Conservation (phyloP, 2,797 vertebrate genomes). For the Alfaro cultratus region DNA sequence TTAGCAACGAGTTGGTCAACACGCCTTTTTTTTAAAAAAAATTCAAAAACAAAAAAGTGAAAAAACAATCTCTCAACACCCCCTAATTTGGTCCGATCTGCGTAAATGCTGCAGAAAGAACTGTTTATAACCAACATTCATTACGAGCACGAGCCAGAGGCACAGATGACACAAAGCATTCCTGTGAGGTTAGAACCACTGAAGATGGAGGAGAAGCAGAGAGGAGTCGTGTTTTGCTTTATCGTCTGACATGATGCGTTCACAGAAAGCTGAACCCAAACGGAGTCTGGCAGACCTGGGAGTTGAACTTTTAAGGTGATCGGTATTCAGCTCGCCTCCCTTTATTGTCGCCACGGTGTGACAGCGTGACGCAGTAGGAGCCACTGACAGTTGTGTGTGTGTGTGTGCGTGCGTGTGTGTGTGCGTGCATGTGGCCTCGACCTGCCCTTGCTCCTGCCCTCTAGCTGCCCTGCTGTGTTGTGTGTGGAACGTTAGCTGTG, state of each 20-base stretch:
- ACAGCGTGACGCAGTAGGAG: slow-evolving; percentile 33
- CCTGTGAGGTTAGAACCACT: slow-evolving; percentile 22
- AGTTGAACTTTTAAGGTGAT: slow-evolving; percentile 50
- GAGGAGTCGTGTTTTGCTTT: neutral
- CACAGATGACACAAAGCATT: slow-evolving; percentile 37
- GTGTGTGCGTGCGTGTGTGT: neutral
- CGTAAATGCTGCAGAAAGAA: slow-evolving; percentile 21
- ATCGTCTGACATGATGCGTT: neutral
- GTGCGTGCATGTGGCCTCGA: slow-evolving; percentile 25
- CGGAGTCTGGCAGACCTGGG: neutral
- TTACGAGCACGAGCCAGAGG: slow-evolving; percentile 12
- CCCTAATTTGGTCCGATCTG: slow-evolving; percentile 49
- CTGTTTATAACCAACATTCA: slow-evolving; percentile 44
- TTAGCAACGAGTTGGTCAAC: neutral
- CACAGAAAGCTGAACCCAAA: neutral
- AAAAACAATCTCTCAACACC: slow-evolving; percentile 4
- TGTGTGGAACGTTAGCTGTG: slow-evolving; percentile 40
- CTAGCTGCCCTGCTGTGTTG: slow-evolving; percentile 22
- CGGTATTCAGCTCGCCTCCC: slow-evolving; percentile 42
- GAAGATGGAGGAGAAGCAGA: slow-evolving; percentile 3
- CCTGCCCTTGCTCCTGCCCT: slow-evolving; percentile 45
- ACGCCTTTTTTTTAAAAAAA: neutral
- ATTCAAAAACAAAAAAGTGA: neutral
- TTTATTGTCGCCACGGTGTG: slow-evolving; percentile 34
- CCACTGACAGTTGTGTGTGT: slow-evolving; percentile 15